Base-by-base conservation (phyloP, 2,113 vertebrate genomes). In the Telmatochromis sp. region DNA sequence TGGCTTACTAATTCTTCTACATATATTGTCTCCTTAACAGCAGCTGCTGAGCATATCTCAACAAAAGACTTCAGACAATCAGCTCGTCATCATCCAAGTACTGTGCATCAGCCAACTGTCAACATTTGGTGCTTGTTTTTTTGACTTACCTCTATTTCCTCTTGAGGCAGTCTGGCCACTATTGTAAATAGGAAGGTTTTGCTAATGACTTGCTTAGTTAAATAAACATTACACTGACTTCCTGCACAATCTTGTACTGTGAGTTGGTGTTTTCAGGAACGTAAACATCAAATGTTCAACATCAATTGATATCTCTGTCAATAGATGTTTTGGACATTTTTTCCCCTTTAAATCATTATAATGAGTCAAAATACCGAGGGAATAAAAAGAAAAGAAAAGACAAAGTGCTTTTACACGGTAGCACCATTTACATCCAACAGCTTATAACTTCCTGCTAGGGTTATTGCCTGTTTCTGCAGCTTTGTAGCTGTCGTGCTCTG, bases 281-380 rank as follows among this genome's bases (percentile, higher is more conserved):
- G 2, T 73, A 45, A 23, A 73, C 4, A 17, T 37, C 60, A 65
- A 65, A 65, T 65, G 21, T 8, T 73, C 21, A 73, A 73, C 13
- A 45, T 73, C 13, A 45, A 3, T 26, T 73, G 8, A 73, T 45
- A 45, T 26, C 8, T 73, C 68, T 10, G 21, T 26, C 13, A 10
- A 1, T 2, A 45, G 68, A 17, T 45, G 14, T 45, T 17, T 73
- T 73, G 8, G 13, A 10, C 11, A 68, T 23, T 42, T 23, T 73
- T 45, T 5, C 31, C 17, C 33, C 60, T 12, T 23, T 42, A 28
- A 58, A 28, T 71, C 8, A 17, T 42, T 42, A 71, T 15, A 42
- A 1, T 23, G n/a, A 40, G 12, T 42, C n/a, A 71, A 71, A 23
- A 71, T 23, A 9, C 2, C 0, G 4, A 42, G 12, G 35, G 1